Conservation (phyloP, 2,888 invertebrate genomes). For the Sylvicola fuscatus region DNA sequence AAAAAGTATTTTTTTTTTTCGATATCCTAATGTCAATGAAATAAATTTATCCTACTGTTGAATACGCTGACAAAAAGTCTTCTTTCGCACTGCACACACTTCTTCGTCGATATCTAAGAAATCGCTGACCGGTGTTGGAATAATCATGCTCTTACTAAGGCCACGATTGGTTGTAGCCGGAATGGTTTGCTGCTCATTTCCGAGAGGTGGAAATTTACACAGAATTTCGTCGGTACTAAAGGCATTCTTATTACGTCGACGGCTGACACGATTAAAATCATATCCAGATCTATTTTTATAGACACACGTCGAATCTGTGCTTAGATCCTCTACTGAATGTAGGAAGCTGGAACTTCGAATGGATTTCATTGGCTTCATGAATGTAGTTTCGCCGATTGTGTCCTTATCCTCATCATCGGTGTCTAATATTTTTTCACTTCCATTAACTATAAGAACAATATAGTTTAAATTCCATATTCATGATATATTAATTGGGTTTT, state of each 20-base stretch:
- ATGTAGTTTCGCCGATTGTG: conserved; percentile 30
- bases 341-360: conserved; percentile 48
- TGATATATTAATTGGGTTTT: conserved; percentile 11
- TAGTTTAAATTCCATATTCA: conserved; percentile 13
- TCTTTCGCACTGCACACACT: conserved; percentile 14
- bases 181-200: conserved; percentile 1
- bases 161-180: conserved; percentile 19
- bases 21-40: neutral
- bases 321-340: conserved; percentile 53
- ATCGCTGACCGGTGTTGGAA: conserved; percentile 24
- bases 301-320: conserved; percentile 54
- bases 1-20: neutral
- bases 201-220: conserved; percentile 18
- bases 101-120: conserved; percentile 15
- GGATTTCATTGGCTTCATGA: conserved; percentile 35
- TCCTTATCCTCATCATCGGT: conserved; percentile 34
- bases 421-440: conserved; percentile 14
- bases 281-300: conserved; percentile 30
- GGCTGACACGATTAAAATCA: conserved; percentile 24
- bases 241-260: conserved; percentile 17
- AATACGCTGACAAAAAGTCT: conserved; percentile 21
- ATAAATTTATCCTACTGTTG: conserved; percentile 9
- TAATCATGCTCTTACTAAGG: conserved; percentile 26
- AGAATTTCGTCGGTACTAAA: conserved; percentile 24
- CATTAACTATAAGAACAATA: conserved; percentile 9